Evolutionary conservation across 2,113 vertebrate genomes (phyloP).

Genomic region (Hemicordylus capensis): DNA sequence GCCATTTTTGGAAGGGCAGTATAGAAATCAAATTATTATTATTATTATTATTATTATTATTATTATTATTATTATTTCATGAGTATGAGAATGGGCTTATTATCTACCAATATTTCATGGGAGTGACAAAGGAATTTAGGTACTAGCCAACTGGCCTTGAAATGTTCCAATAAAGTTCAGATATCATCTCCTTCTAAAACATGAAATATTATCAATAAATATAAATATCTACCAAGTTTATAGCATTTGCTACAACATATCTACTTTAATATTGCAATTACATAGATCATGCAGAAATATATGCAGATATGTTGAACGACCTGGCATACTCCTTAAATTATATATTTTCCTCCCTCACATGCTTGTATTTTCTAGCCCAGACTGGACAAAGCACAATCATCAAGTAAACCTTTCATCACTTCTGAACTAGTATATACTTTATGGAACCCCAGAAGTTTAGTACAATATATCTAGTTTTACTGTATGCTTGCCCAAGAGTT

Average conservation of each 20-base stretch:
- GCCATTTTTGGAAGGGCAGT: no score
- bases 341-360: background rate
- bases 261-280: background rate
- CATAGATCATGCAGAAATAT: background rate
- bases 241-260: background rate
- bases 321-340: background rate
- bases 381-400: background rate
- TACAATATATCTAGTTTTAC: background rate
- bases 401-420: background rate
- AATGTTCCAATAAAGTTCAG: background rate
- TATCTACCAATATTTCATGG: background rate
- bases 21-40: no score
- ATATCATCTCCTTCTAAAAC: background rate
- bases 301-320: background rate
- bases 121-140: background rate
- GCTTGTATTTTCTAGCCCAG: background rate
- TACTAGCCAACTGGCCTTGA: background rate
- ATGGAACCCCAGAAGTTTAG: background rate
- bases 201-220: background rate
- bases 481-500: background rate
- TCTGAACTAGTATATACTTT: background rate
- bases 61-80: no score
- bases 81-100: no score
- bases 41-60: no score
- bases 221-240: background rate